phyloP scores from a whole-genome alignment of 2,797 vertebrate species.

The Spondyliosoma cantharus region DNA sequence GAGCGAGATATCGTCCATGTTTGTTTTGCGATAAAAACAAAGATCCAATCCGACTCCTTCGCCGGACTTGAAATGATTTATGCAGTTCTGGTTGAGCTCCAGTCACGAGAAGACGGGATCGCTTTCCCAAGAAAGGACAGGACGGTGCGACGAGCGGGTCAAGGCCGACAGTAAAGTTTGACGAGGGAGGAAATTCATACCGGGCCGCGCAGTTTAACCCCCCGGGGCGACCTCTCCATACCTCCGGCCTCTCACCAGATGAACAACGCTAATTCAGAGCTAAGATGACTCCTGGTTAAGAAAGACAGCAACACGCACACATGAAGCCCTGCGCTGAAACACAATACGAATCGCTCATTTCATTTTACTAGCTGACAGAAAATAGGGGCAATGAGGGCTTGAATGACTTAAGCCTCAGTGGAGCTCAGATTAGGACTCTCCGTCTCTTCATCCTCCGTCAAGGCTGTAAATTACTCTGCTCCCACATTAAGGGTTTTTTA shows the following conservation, averaged over 20 bases:
- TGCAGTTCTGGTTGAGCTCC: constrained; percentile 29
- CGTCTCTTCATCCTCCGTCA: constrained; percentile 63
- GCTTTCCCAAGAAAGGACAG: constrained; percentile 51
- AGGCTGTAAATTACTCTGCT: constrained; percentile 72
- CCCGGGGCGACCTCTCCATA: constrained; percentile 65
- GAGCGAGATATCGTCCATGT: too few species aligned
- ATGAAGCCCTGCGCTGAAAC: constrained; percentile 72
- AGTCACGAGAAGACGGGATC: constrained; percentile 33
- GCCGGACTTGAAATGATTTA: constrained; percentile 55
- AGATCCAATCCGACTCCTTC: too few species aligned
- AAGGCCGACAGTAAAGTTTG: constrained; percentile 55
- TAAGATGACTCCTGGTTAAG: constrained; percentile 71
- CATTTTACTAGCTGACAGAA: constrained; percentile 75
- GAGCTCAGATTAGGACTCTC: constrained; percentile 66
- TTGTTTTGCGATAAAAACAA: too few species aligned
- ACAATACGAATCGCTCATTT: constrained; percentile 75
- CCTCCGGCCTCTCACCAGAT: constrained; percentile 64
- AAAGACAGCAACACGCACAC: constrained; percentile 64
- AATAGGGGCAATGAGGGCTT: constrained; percentile 74
- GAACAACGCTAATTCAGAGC: constrained; percentile 63
- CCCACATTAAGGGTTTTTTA: constrained; percentile 66
- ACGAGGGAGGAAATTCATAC: constrained; percentile 65
- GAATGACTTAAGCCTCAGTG: constrained; percentile 69
- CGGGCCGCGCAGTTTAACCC: constrained; percentile 64
- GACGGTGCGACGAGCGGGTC: constrained; percentile 42